Base-by-base conservation (phyloP, 2,113 vertebrate species). In the Rhinoptilus africanus region DNA sequence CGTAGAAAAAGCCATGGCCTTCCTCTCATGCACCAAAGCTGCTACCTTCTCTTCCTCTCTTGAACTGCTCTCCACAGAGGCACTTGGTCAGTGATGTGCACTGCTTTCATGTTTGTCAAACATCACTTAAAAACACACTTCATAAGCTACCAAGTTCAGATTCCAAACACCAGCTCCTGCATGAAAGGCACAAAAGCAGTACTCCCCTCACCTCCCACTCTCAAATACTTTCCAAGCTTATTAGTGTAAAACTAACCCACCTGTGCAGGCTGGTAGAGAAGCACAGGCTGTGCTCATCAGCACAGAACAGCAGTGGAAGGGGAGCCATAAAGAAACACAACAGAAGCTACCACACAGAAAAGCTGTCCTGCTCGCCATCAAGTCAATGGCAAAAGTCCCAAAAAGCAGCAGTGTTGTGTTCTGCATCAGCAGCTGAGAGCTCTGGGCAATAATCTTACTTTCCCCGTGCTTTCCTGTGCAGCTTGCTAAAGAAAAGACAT, bases 11-110 rank as follows among this genome's bases (percentile, higher is more conserved):
- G 19, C 18, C 74, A 88, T 5, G 7, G 39, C 74, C 51, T 43
- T 72, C 43, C 8, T 59, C n/a, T 43, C 8, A 1, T 0, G 0
- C 0, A 0, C 9, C 2, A 0, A 60, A 69, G 53, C 48, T 39
- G 22, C 4, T 20, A 8, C n/a, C 28, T 53, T 47, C 23, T 76
- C 27, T 9, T 54, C 14, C 24, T n/a, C 4, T 45, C 59, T 35
- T 14, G 8, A 51, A 35, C 7, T 43, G 27, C 30, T 95, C 63
- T 54, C 41, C 75, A 26, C 18, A 9, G n/a, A 1, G 1, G 18
- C 9, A 11, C 4, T 0, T 62, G 22, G 9, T 5, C 67, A 69
- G 68, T 4, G 8, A 15, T 0, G 0, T 0, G 0, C 16, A 21
- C 23, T 17, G 12, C 23, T 15, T 53, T 41, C 27, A 9, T 0